These are phyloP conservation scores for Frankliniella intonsa DNA, from an alignment of 2,888 invertebrate genomes.

Conservation along the genomic window DNA sequence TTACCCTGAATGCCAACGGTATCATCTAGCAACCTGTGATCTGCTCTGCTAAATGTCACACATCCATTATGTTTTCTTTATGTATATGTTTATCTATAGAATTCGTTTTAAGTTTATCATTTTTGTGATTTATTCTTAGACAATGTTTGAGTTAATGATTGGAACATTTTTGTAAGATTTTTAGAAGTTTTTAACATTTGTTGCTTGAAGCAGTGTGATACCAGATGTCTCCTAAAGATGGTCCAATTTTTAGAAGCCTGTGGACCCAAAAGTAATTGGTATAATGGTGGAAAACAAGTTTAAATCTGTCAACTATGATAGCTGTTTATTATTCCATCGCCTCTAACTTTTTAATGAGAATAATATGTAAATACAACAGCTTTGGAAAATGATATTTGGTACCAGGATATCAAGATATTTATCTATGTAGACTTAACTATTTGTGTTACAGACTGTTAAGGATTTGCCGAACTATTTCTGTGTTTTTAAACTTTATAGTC, in stretches of 20 bases:
- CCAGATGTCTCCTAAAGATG: not conserved
- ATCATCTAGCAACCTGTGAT: conserved; percentile 17
- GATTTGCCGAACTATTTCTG: not conserved
- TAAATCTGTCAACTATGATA: no score
- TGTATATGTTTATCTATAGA: not conserved
- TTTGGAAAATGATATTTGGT: not conserved
- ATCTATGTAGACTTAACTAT: not conserved
- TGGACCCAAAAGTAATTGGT: no score
- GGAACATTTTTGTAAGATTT: not conserved
- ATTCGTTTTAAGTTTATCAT: not conserved
- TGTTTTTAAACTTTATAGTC: not conserved
- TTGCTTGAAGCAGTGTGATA: not conserved
- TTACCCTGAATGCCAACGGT: not conserved
- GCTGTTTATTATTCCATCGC: conserved; percentile 2
- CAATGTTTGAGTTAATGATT: not conserved
- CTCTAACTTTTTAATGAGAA: not conserved
- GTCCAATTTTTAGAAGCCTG: not conserved
- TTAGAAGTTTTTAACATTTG: not conserved
- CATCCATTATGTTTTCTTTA: not conserved
- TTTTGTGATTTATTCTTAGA: conserved; percentile 14
- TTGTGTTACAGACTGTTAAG: not conserved
- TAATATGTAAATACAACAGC: not conserved
- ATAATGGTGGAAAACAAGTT: no score
- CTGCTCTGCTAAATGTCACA: not conserved
- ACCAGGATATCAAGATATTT: not conserved